Evolutionary conservation across 1,140 invertebrate species (phyloP).

Genomic region (Pseudoatta argentina): DNA sequence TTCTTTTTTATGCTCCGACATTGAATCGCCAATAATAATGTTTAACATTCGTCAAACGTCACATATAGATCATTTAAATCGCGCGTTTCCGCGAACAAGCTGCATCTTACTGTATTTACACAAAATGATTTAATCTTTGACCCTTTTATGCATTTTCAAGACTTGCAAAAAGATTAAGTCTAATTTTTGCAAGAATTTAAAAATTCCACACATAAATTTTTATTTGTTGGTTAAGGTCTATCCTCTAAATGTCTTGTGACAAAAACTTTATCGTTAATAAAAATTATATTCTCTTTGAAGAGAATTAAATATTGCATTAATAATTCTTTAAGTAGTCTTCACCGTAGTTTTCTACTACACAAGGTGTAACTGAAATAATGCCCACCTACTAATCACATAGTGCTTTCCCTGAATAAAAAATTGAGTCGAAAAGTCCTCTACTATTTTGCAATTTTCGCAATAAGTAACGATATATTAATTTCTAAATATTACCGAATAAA

Average conservation of each 20-base stretch:
- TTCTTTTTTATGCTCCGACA: neutral
- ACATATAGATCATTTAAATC: constrained; percentile 40
- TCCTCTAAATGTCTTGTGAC: neutral
- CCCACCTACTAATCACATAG: no score
- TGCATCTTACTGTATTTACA: neutral
- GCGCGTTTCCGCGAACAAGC: constrained; percentile 18
- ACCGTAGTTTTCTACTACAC: neutral
- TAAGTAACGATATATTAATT: no score
- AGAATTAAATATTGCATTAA: neutral
- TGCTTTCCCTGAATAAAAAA: no score
- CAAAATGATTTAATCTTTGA: neutral
- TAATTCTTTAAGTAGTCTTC: neutral
- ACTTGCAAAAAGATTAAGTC: neutral
- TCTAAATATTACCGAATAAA: no score
- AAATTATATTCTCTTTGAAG: neutral
- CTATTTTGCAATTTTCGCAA: no score
- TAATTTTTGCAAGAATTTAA: neutral
- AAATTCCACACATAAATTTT: neutral
- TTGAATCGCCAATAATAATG: constrained; percentile 11
- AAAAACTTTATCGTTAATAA: neutral
- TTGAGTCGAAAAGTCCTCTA: no score
- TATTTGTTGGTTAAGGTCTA: neutral
- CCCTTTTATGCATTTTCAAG: neutral
- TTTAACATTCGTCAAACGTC: constrained; percentile 1
- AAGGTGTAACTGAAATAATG: no score